These are phyloP conservation scores for Blera fallax DNA, from an alignment of 2,888 invertebrate species.

Conservation along the genomic window DNA sequence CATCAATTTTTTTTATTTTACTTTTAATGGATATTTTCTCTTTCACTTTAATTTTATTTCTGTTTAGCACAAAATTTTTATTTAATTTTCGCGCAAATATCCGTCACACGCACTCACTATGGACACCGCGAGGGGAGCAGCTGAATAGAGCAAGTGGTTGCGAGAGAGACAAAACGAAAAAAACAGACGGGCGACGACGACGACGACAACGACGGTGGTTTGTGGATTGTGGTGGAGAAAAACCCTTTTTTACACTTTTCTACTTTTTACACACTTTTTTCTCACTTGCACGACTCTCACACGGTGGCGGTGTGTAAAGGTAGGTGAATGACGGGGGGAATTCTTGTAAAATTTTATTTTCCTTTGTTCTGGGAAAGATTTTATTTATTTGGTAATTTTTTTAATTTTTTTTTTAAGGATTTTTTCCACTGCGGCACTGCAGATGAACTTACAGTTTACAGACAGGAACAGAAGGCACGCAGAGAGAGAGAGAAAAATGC, in stretches of 20 bases:
- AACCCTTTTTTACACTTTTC: conserved; percentile 48
- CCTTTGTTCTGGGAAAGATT: conserved; percentile 43
- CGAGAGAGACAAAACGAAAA: conserved; percentile 52
- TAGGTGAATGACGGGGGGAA: not conserved
- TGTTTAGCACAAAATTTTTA: conserved; percentile 25
- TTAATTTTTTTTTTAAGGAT: not conserved
- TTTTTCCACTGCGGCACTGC: not conserved
- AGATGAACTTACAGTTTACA: conserved; percentile 2
- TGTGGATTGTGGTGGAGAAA: conserved; percentile 4
- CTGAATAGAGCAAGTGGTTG: conserved; percentile 51
- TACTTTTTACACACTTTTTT: conserved; percentile 10
- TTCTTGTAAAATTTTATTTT: conserved; percentile 8
- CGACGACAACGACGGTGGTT: conserved; percentile 13
- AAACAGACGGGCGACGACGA: conserved; percentile 41
- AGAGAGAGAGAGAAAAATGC: conserved; percentile 17
- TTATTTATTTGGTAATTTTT: not conserved
- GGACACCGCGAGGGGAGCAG: conserved; percentile 1
- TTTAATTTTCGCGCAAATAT: conserved; percentile 60
- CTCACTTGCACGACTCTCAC: conserved; percentile 24
- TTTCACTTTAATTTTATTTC: conserved; percentile 6
- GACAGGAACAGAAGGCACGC: conserved; percentile 29
- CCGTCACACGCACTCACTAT: conserved; percentile 28
- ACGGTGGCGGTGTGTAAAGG: conserved; percentile 14
- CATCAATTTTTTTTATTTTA: conserved; percentile 6
- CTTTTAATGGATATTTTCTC: conserved; percentile 13